A percentile compares a stretch with the other conserved stretches of the same genome.
These are phyloP conservation scores for Caenorhabditis wallacei DNA, from an alignment of 2,888 invertebrate genomes.

Conservation along the genomic window DNA sequence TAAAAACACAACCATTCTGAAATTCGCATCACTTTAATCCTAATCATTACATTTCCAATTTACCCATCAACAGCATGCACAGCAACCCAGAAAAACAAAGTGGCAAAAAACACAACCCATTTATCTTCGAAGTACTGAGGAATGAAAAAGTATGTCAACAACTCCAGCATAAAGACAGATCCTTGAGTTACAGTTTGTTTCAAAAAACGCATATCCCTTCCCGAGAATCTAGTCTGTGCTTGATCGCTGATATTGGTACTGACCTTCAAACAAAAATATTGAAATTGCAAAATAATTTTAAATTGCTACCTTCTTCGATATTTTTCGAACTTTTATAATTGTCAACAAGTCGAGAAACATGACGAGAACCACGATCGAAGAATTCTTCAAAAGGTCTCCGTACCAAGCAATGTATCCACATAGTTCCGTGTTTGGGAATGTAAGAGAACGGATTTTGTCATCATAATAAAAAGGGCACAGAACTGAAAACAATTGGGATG, in stretches of 20 bases:
- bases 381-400: constrained; percentile 65
- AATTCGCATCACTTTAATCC: too few species aligned
- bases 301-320: constrained; percentile 25
- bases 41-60: too few species aligned
- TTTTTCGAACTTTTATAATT: constrained; percentile 41
- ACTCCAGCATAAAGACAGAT: constrained; percentile 52
- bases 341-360: constrained; percentile 57
- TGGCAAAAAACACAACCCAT: constrained; percentile 59
- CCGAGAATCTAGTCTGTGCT: constrained; percentile 15
- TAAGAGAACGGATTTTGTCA: constrained; percentile 52
- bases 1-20: constrained; percentile 15
- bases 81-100: constrained; percentile 61
- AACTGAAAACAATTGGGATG: too few species aligned
- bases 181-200: constrained; percentile 60
- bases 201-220: constrained; percentile 36
- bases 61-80: constrained; percentile 63
- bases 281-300: neutral
- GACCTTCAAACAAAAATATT: constrained; percentile 12
- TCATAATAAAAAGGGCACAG: constrained; percentile 60
- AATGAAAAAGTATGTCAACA: constrained; percentile 63
- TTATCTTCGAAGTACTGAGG: constrained; percentile 50
- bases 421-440: constrained; percentile 36
- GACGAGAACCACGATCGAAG: constrained; percentile 44
- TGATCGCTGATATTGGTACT: constrained; percentile 12
- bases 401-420: constrained; percentile 63